A percentile compares a stretch with the other conserved stretches of the same genome.
Evolutionary conservation across 2,113 vertebrate species (phyloP).

Genomic region (Mola mola): DNA sequence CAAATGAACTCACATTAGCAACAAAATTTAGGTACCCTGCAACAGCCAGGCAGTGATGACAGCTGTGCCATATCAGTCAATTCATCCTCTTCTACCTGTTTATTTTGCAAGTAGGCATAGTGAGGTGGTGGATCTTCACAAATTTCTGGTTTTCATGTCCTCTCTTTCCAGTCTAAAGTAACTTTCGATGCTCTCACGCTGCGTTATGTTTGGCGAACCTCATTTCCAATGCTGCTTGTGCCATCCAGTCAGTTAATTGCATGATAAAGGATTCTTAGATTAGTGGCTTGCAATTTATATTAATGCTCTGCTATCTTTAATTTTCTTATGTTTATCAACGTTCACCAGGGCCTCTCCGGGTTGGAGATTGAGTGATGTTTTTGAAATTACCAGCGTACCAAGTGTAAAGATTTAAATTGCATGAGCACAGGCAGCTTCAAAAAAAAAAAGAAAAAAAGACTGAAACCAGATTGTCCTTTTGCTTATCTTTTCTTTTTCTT

Average conservation of each 20-base stretch:
- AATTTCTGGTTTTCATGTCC: conserved; percentile 6
- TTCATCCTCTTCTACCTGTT: background rate
- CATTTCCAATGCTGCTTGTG: background rate
- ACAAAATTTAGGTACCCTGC: background rate
- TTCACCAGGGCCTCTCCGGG: background rate
- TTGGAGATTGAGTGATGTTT: background rate
- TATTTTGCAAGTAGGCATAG: background rate
- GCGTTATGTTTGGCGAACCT: too few species aligned
- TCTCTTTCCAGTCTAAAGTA: background rate
- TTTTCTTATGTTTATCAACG: background rate
- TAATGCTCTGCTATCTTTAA: background rate
- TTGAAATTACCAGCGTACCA: background rate
- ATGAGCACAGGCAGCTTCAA: background rate
- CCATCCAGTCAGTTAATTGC: background rate
- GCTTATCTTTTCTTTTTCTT: too few species aligned
- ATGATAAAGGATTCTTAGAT: background rate
- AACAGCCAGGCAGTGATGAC: too few species aligned
- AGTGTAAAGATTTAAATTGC: background rate
- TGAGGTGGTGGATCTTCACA: background rate
- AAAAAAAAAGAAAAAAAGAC: conserved; percentile 15
- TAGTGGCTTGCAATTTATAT: background rate
- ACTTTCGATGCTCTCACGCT: background rate
- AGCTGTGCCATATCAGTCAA: background rate
- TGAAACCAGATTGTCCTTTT: too few species aligned
- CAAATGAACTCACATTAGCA: too few species aligned